phyloP scores from a whole-genome alignment of 1,140 invertebrate species.

The Anoplophora glabripennis region DNA sequence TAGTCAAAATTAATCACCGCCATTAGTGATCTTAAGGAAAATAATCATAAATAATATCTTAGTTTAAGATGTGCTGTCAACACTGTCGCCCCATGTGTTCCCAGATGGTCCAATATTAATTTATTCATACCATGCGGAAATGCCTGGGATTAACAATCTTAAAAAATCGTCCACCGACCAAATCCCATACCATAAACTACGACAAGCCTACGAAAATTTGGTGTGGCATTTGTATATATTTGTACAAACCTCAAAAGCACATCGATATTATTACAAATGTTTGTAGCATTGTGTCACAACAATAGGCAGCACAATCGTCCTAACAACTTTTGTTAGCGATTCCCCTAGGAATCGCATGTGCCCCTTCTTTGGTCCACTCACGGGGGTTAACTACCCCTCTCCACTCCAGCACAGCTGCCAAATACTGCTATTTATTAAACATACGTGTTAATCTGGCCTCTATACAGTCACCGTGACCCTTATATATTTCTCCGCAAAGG shows the following conservation, averaged over 20 bases:
- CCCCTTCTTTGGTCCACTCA: slow-evolving; percentile 6
- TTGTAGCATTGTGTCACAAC: slow-evolving; percentile 39
- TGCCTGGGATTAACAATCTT: no score
- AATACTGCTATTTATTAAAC: slow-evolving; percentile 47
- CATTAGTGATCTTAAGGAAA: no score
- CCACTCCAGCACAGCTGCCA: slow-evolving; percentile 38
- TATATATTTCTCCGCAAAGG: slow-evolving; percentile 25
- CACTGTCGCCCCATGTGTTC: no score
- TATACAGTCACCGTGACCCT: slow-evolving; percentile 27
- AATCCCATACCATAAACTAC: background rate
- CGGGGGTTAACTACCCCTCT: slow-evolving; percentile 36
- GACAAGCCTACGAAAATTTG: slow-evolving; percentile 8
- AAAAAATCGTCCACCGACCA: no score
- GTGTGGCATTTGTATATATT: slow-evolving; percentile 19
- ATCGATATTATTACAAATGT: slow-evolving; percentile 43
- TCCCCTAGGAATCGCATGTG: background rate
- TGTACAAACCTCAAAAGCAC: slow-evolving; percentile 38
- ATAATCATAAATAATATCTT: no score
- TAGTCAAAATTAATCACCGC: no score
- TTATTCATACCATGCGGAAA: no score
- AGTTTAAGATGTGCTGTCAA: no score
- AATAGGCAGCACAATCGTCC: slow-evolving; percentile 23
- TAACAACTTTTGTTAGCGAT: background rate
- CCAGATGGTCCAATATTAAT: no score
- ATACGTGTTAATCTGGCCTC: slow-evolving; percentile 44